Evolutionary conservation across 1,140 invertebrate genomes (phyloP).

Genomic region (Drosophila sucinea): DNA sequence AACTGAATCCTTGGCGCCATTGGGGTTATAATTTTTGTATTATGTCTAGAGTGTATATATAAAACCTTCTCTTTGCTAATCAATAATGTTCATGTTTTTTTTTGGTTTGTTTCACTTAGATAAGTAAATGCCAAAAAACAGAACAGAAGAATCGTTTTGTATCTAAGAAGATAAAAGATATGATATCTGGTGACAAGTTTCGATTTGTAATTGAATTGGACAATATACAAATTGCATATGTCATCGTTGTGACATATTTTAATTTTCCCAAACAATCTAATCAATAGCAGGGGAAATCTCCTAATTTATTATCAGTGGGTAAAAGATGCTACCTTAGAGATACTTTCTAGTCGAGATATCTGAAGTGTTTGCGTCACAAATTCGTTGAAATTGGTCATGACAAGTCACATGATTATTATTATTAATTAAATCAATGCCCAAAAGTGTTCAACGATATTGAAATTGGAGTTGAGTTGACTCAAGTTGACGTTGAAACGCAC

Average conservation of each 20-base stretch:
- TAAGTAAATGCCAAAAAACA: constrained; percentile 32
- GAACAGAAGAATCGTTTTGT: constrained; percentile 30
- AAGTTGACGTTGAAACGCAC: background rate
- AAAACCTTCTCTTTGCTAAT: background rate
- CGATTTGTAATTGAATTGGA: constrained; percentile 74
- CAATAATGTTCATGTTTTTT: constrained; percentile 1
- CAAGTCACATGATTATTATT: constrained; percentile 76
- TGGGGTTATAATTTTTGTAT: background rate
- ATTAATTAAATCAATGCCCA: constrained; percentile 75
- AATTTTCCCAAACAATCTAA: constrained; percentile 59
- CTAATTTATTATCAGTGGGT: constrained; percentile 36
- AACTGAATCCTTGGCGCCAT: constrained; percentile 45
- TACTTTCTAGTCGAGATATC: constrained; percentile 16
- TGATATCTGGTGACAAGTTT: constrained; percentile 52
- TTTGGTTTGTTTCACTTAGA: constrained; percentile 6
- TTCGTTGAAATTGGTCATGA: constrained; percentile 41
- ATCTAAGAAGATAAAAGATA: constrained; percentile 31
- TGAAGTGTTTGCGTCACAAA: constrained; percentile 61
- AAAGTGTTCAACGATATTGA: constrained; percentile 13
- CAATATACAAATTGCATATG: constrained; percentile 7
- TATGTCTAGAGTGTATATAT: background rate
- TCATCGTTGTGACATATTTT: constrained; percentile 60
- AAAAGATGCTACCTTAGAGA: constrained; percentile 57
- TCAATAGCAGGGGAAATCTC: constrained; percentile 38
- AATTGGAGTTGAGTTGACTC: constrained; percentile 1